Conservation (phyloP, 2,888 invertebrate species). For the Tinea semifulvella region DNA sequence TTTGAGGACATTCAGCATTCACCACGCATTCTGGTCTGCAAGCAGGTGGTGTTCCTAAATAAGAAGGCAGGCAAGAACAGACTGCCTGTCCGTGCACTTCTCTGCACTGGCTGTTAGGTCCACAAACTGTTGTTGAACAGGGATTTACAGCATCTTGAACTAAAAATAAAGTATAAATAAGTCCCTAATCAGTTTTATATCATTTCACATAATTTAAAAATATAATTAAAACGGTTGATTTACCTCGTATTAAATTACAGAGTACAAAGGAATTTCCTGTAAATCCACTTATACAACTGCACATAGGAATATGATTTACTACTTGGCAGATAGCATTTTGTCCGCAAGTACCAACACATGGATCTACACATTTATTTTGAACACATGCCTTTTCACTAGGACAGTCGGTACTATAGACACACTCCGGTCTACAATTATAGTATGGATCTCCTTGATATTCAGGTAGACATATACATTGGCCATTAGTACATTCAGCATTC, state of each 20-base stretch:
- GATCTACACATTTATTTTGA: slow-evolving; percentile 77
- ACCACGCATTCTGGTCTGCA: slow-evolving; percentile 79
- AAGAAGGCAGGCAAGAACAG: slow-evolving; percentile 76
- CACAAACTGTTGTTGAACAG: slow-evolving; percentile 78
- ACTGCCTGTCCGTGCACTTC: slow-evolving; percentile 72
- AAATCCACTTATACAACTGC: slow-evolving; percentile 71
- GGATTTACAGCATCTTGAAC: slow-evolving; percentile 52
- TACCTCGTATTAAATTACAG: slow-evolving; percentile 67
- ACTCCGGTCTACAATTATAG: slow-evolving; percentile 79
- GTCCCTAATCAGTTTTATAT: background rate
- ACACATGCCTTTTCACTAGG: slow-evolving; percentile 74
- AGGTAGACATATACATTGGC: slow-evolving; percentile 74
- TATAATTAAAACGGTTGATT: slow-evolving; percentile 2
- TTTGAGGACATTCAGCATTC: slow-evolving; percentile 74
- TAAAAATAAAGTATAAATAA: slow-evolving; percentile 20
- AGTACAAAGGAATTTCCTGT: slow-evolving; percentile 65
- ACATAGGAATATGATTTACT: slow-evolving; percentile 74
- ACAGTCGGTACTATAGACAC: slow-evolving; percentile 80
- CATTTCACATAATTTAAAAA: slow-evolving; percentile 1
- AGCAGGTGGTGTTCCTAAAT: slow-evolving; percentile 75
- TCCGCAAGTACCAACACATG: slow-evolving; percentile 78
- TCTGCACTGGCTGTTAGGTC: slow-evolving; percentile 74
- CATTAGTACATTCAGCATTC: slow-evolving; percentile 72
- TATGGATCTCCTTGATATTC: slow-evolving; percentile 81
- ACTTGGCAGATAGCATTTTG: slow-evolving; percentile 67